Evolutionary conservation across 2,797 vertebrate species (phyloP).

Genomic region (Poecilia wingei): DNA sequence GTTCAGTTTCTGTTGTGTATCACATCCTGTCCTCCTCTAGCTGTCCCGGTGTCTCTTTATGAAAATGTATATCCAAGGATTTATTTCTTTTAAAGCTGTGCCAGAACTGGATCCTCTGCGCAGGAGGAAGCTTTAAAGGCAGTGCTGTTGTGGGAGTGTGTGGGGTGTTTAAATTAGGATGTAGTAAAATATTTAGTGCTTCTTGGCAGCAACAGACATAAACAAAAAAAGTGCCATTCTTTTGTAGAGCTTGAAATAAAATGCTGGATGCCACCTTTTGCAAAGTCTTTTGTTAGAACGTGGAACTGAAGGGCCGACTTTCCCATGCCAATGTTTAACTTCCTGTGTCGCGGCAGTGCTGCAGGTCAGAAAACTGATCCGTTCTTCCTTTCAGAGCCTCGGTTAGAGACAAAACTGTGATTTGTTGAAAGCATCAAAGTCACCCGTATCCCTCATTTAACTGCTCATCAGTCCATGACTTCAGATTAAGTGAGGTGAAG

Average conservation of each 20-base stretch:
- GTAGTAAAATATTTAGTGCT: slow-evolving; percentile 60
- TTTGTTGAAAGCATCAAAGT: slow-evolving; percentile 29
- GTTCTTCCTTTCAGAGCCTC: slow-evolving; percentile 3
- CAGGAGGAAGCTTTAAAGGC: slow-evolving; percentile 42
- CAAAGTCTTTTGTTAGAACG: not conserved
- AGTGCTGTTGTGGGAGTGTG: slow-evolving; percentile 35
- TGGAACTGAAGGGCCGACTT: slow-evolving; percentile 5
- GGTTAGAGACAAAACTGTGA: slow-evolving; percentile 17
- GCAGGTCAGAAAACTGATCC: slow-evolving; percentile 52
- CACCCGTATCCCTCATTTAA: slow-evolving; percentile 22
- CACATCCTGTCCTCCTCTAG: slow-evolving; percentile 15
- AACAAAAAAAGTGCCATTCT: not conserved
- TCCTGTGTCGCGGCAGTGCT: slow-evolving; percentile 6
- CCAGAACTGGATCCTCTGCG: slow-evolving; percentile 55
- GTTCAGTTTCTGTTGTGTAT: slow-evolving; percentile 9
- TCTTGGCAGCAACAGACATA: slow-evolving; percentile 36
- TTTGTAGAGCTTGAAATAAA: slow-evolving; percentile 27
- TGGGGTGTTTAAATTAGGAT: slow-evolving; percentile 39
- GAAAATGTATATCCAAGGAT: slow-evolving; percentile 58
- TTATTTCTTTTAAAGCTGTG: slow-evolving; percentile 57
- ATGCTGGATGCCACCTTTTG: not conserved
- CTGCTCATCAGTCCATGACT: slow-evolving; percentile 36
- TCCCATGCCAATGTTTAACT: not conserved
- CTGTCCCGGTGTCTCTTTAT: slow-evolving; percentile 35
- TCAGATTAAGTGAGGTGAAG: not conserved